Evolutionary conservation across 2,797 vertebrate species (phyloP), one percentile per base, ranked within the genome.

Genomic region (Denticeps clupeoides): DNA sequence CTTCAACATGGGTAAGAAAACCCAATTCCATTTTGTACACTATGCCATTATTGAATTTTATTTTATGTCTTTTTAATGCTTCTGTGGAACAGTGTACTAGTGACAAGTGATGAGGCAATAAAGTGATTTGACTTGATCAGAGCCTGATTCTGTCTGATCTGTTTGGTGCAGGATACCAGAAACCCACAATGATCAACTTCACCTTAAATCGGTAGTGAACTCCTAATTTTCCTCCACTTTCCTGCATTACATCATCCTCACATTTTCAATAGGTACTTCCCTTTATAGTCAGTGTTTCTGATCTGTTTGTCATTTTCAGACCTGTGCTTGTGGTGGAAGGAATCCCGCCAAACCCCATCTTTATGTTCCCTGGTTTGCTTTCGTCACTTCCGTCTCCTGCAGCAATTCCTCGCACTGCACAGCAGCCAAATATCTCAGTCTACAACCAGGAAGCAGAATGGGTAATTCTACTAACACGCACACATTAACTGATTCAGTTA

Each of bases 1-100:
- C 63, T 32, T 35, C 35, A 19, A 47, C 1, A 56, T 64, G 21
- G 81, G 83, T 85, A 53, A 77, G 41, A 62, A 24, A 2, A 26
- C n/a, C n/a, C n/a, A n/a, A n/a, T n/a, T n/a, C n/a, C n/a, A n/a
- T n/a, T n/a, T n/a, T n/a, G n/a, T n/a, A n/a, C n/a, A n/a, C n/a
- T n/a, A n/a, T n/a, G n/a, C n/a, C n/a, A n/a, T n/a, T n/a, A n/a
- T n/a, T n/a, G n/a, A 27, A 3, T 10, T 27, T 3, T 8, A 7
- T 27, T 27, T 27, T 35, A n/a, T n/a, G n/a, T n/a, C n/a, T n/a
- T n/a, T n/a, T n/a, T n/a, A n/a, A n/a, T n/a, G n/a, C n/a, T n/a
- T n/a, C n/a, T n/a, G n/a, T n/a, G n/a, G n/a, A n/a, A n/a, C n/a
- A n/a, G n/a, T n/a, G n/a, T n/a, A n/a, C n/a, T n/a, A n/a, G n/a